Percentiles rank a stretch among this genome's conserved stretches.
phyloP scores from a whole-genome alignment of 1,140 invertebrate species.

The Rhopalosiphum maidis region DNA sequence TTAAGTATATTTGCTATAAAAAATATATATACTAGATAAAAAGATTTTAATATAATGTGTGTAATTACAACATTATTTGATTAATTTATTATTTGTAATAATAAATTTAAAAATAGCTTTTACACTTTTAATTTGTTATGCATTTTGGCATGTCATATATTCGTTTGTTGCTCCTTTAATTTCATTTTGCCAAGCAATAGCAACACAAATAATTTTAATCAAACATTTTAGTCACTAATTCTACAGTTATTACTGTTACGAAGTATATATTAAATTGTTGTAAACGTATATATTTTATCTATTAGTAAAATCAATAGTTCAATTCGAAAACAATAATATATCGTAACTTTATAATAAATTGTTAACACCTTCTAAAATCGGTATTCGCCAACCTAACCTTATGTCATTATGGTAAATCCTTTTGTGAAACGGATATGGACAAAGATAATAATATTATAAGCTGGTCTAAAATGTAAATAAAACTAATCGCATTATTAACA shows the following conservation, averaged over 20 bases:
- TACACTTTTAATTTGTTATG: background rate
- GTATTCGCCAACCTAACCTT: background rate
- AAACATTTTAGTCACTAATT: background rate
- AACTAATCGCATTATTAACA: background rate
- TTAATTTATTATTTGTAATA: background rate
- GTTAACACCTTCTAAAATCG: background rate
- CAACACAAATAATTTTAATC: background rate
- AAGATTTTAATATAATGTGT: background rate
- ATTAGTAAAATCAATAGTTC: background rate
- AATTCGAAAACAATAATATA: background rate
- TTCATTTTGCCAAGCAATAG: background rate
- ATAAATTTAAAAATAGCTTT: background rate
- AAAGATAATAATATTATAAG: slow-evolving; percentile 11
- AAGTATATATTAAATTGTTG: background rate
- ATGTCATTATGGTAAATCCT: background rate
- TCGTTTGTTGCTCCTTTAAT: background rate
- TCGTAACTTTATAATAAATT: background rate
- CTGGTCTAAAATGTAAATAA: background rate
- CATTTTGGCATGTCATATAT: background rate
- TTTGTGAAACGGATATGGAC: background rate
- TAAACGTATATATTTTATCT: background rate
- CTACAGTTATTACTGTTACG: background rate
- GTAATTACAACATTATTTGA: background rate
- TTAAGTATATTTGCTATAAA: background rate
- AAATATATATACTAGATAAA: background rate